Evolutionary conservation across 2,888 invertebrate genomes (phyloP), one percentile per base, ranked within the genome.

Genomic region (Bursaphelenchus okinawaensis): DNA sequence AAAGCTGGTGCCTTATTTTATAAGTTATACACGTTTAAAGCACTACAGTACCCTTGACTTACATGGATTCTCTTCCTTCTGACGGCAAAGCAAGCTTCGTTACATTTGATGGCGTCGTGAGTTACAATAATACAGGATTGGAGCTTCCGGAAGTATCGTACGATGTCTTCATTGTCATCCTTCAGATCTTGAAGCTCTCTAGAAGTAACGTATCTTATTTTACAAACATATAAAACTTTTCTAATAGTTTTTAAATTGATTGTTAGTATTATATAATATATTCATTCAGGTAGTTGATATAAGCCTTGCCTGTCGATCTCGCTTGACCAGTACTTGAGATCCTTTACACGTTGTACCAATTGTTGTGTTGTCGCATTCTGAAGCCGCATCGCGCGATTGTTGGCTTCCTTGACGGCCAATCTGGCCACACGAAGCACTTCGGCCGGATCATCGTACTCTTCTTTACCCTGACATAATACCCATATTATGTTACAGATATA

Each of bases 251-350:
- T 40, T 40, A 40, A 4, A n/a, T n/a, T 9, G 31, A 27, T 23
- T 22, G 52, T 8, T 8, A 52, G 19, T 52, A 8, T 12, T 52
- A 20, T 52, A n/a, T n/a, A 51, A 8, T 19, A 31, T 8, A 19
- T 29, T 8, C 24, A 23, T 6, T 3, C 7, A 3, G n/a, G 23
- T 27, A 27, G 26, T 22, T 7, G n/a, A 3, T 6, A 20, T 20
- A 16, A 1, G 0, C 9, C 63, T 4, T n/a, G 74, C 76, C 78
- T 69, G 58, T 79, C 79, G 50, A 79, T 78, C 55, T 79, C 79
- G n/a, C 73, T 73, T n/a, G 78, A 78, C 79, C 79, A 79, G 64
- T 79, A 79, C 58, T 77, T 77, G 54, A 79, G 68, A 62, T 79
- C 79, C 56, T 79, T 79, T 22, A 79, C 76, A 61, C 79, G 58